Base-by-base conservation (phyloP, 2,888 invertebrate genomes). In the Furcula furcula region DNA sequence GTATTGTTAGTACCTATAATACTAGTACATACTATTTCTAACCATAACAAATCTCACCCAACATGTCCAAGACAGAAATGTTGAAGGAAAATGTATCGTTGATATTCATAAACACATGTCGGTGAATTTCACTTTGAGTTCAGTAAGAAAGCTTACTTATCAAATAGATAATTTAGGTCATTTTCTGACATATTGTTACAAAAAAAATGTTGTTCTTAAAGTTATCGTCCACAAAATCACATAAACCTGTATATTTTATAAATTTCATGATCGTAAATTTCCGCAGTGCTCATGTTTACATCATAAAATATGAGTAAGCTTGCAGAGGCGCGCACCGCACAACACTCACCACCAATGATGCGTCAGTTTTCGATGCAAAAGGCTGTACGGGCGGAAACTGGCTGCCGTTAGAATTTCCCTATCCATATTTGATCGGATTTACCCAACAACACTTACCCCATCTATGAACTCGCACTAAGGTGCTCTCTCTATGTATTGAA, bases 391-490 rank as follows among this genome's bases (percentile, higher is more conserved):
- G 36, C 59, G 55, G 55, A 58, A 67, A 58, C 54, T 54, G 60
- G 57, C 50, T 61, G 57, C 55, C 61, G 47, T 60, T 55, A 55
- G 63, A 70, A 70, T 74, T 70, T 76, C 53, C 55, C 67, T 61
- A 69, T 76, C 58, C 75, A 76, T 76, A 71, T 78, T 77, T 76
- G 71, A 76, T 67, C 72, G 72, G 69, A 74, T 77, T 76, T 76
- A 69, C 63, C 48, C 66, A 54, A 67, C 73, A 71, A 76, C 72
- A 71, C 70, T 72, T 68, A 59, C 58, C 42, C 50, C 46, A 51
- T 62, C 58, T 55, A 65, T 66, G 68, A 67, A 72, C 61, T 66
- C 56, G 46, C 59, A 56, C 51, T 44, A 61, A 68, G 65, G 51
- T 66, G 57, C 55, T 71, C 59, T 60, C 61, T 60, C 60, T 60